Evolutionary conservation across 2,888 invertebrate species (phyloP), one percentile per base, ranked within the genome.

Genomic region (Drosophila rellima): DNA sequence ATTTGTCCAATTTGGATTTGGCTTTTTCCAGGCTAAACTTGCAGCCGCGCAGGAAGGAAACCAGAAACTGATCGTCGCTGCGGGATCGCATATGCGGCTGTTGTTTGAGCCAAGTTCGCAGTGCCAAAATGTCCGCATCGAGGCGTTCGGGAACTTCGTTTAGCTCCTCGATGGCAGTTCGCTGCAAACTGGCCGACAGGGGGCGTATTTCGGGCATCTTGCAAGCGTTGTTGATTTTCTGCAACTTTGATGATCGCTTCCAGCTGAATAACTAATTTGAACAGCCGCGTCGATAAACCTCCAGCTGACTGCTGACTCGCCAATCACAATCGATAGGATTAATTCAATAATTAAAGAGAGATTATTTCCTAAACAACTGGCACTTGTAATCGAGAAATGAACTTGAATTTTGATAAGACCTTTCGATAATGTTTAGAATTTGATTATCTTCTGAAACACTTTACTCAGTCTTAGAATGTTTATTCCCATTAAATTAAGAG

Each of bases 1-100:
- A 95, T 88, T 93, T 93, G 61, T 94, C 94, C n/a, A 94, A 69
- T 79, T 94, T 94, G 56, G 92, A 90, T 81, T 94, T 94, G 5
- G 94, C 92, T 37, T 93, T 91, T 72, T 94, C 94, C 75, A 94
- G 80, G 72, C 93, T 94, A 82, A 92, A 93, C 80, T 94, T 94
- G 74, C 93, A 93, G 40, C 94, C 93, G 17, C 94, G 91, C 40
- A 94, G 84, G 78, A 94, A 94, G 3, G 92, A 81, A 10, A 93
- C 74, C 33, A 94, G 72, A 78, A 93, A 93, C 79, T 94, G 94
- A 74, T 94, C 93, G 60, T 88, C 80, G 15, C 74, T 74, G 18
- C 90, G 88, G 2, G 87, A 68, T 45, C 72, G 85, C 33, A 94
- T 81, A 79, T 94, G 93, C 0, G 93, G 92, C 70, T 93, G 93